Evolutionary conservation across 37 sponge, comb jelly and placozoan genomes (phyloP).

Genomic region (Diacarnus erythraeanus): DNA sequence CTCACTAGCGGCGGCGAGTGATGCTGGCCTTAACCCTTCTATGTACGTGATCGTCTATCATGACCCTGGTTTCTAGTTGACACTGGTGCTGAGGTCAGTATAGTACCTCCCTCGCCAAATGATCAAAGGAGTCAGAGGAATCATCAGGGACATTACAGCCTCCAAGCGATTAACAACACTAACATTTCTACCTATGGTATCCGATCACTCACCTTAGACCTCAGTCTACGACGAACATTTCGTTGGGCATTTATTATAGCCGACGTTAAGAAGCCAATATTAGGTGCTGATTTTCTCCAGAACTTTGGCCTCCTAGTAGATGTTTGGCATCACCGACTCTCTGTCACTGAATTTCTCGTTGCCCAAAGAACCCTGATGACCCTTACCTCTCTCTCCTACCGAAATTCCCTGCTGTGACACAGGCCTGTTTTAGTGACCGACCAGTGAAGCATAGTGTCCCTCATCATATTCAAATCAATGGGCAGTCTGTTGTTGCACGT

Average conservation of each 20-base stretch:
- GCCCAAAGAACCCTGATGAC: slow-evolving; percentile 32
- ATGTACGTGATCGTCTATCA: slow-evolving; percentile 6
- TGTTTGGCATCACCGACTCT: slow-evolving; percentile 29
- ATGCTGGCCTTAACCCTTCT: slow-evolving; percentile 49
- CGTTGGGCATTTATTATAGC: slow-evolving; percentile 77
- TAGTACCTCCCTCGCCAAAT: slow-evolving; percentile 23
- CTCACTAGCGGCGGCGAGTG: slow-evolving; percentile 58
- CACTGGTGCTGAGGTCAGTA: slow-evolving; percentile 57
- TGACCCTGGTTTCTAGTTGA: slow-evolving; percentile 43
- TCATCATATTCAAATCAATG: slow-evolving; percentile 56
- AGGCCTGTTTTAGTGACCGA: background rate
- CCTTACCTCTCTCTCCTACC: slow-evolving; percentile 41
- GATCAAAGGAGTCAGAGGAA: no score
- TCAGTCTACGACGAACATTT: slow-evolving; percentile 60
- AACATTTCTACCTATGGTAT: slow-evolving; percentile 53
- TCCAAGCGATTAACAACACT: slow-evolving; percentile 39
- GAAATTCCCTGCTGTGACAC: slow-evolving; percentile 39
- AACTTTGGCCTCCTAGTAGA: slow-evolving; percentile 60
- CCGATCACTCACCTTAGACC: slow-evolving; percentile 67
- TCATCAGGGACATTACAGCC: no score
- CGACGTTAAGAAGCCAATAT: slow-evolving; percentile 62
- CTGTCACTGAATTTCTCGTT: background rate
- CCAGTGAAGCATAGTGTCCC: slow-evolving; percentile 55
- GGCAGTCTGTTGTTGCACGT: slow-evolving; percentile 32
- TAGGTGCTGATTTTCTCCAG: slow-evolving; percentile 66